Evolutionary conservation across 2,113 vertebrate genomes (phyloP).

Genomic region (Malurus melanocephalus): DNA sequence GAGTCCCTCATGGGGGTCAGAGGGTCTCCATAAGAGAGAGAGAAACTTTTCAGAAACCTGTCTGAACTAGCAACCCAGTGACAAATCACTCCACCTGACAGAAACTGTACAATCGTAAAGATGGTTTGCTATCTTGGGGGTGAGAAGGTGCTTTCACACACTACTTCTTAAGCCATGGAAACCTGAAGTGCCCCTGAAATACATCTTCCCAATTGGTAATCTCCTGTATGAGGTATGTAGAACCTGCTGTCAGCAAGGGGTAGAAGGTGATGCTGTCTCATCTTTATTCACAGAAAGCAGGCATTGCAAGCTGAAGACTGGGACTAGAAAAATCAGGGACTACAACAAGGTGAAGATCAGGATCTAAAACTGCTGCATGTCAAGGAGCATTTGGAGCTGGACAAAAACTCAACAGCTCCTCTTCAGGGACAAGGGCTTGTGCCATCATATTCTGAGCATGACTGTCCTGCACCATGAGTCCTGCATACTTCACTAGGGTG

Average conservation of each 20-base stretch:
- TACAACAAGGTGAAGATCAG: not conserved
- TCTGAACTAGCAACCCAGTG: not conserved
- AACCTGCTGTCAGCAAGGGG: not conserved
- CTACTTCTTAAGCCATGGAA: not conserved
- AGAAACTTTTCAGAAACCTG: not conserved
- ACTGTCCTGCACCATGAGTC: fast-evolving
- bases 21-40: not conserved
- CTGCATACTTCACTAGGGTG: too few relatives aligned
- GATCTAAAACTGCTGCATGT: not conserved
- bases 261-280: not conserved
- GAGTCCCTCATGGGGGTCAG: not conserved
- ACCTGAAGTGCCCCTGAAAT: not conserved
- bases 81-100: not conserved
- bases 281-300: not conserved
- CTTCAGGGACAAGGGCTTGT: not conserved
- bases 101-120: fast-evolving
- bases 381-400: not conserved
- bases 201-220: not conserved
- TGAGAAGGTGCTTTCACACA: not conserved
- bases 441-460: not conserved
- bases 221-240: not conserved
- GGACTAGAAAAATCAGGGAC: not conserved
- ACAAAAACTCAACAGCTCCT: not conserved
- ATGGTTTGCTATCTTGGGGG: not conserved
- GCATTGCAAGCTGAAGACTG: not conserved